phyloP scores from a whole-genome alignment of 1,140 invertebrate genomes.

The Prorops nasuta region DNA sequence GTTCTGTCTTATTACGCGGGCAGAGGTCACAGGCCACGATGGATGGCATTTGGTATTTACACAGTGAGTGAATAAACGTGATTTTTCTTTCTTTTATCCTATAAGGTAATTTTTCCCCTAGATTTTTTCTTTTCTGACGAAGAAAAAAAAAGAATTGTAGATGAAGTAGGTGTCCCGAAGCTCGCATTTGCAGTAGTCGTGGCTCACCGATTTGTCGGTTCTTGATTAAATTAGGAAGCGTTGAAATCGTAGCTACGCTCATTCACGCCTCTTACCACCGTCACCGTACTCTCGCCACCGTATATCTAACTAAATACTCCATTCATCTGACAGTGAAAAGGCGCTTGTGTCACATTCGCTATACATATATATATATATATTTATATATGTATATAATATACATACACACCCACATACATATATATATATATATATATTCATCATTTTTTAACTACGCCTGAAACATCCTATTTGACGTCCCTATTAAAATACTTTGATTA shows the following conservation, averaged over 20 bases:
- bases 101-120: too few species aligned
- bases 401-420: too few species aligned
- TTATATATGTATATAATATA: too few species aligned
- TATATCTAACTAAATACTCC: constrained; percentile 32
- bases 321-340: constrained; percentile 39
- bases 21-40: constrained; percentile 67
- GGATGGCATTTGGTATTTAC: constrained; percentile 71
- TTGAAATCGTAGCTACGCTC: constrained; percentile 47
- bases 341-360: constrained; percentile 26
- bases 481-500: too few species aligned
- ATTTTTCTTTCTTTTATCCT: too few species aligned
- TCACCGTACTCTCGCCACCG: constrained; percentile 36
- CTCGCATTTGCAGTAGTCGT: constrained; percentile 9
- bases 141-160: background rate
- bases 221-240: constrained; percentile 49
- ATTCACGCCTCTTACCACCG: constrained; percentile 43
- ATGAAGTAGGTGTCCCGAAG: background rate
- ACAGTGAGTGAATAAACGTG: constrained; percentile 54
- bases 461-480: constrained; percentile 6
- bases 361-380: too few species aligned
- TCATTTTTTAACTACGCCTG: constrained; percentile 11
- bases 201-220: constrained; percentile 35
- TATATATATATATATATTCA: too few species aligned
- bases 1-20: constrained; percentile 69
- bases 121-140: background rate